Percentiles rank a stretch among this genome's conserved stretches.
Conservation (phyloP, 2,888 invertebrate species). For the Agrilus biguttatus region DNA sequence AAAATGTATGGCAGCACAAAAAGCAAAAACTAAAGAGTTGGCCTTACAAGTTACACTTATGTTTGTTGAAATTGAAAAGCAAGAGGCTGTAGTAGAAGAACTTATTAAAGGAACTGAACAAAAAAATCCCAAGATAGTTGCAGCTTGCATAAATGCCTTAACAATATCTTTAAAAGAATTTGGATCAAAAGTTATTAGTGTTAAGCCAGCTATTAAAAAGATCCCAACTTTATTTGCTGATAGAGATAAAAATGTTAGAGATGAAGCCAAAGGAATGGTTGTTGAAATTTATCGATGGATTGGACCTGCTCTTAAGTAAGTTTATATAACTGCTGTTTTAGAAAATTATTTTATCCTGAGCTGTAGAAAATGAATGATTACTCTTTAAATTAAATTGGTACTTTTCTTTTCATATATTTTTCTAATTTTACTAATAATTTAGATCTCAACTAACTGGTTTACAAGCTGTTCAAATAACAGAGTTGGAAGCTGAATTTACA, state of each 20-base stretch:
- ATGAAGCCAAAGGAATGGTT: constrained; percentile 83
- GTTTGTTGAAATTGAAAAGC: constrained; percentile 93
- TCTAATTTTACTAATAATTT: constrained; percentile 7
- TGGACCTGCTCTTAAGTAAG: constrained; percentile 25
- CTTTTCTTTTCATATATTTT: neutral
- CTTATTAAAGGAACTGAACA: constrained; percentile 85
- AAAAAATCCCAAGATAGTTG: constrained; percentile 91
- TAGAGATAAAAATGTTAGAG: constrained; percentile 80
- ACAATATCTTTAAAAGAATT: constrained; percentile 74
- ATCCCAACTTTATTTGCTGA: constrained; percentile 74
- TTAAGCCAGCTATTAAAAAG: constrained; percentile 83
- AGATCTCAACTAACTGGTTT: constrained; percentile 72
- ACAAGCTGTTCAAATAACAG: constrained; percentile 81
- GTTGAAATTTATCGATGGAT: constrained; percentile 75
- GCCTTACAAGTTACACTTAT: constrained; percentile 79
- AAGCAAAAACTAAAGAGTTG: constrained; percentile 81
- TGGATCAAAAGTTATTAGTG: constrained; percentile 78
- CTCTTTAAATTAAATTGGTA: too few species aligned
- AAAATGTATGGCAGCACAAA: constrained; percentile 87
- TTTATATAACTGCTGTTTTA: neutral
- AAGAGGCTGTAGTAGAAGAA: constrained; percentile 79
- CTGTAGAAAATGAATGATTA: too few species aligned
- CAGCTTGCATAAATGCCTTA: constrained; percentile 64
- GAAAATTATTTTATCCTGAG: too few species aligned
- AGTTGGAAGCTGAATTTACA: constrained; percentile 78